phyloP scores from a whole-genome alignment of 1,140 invertebrate species.

The Bombus waltoni region DNA sequence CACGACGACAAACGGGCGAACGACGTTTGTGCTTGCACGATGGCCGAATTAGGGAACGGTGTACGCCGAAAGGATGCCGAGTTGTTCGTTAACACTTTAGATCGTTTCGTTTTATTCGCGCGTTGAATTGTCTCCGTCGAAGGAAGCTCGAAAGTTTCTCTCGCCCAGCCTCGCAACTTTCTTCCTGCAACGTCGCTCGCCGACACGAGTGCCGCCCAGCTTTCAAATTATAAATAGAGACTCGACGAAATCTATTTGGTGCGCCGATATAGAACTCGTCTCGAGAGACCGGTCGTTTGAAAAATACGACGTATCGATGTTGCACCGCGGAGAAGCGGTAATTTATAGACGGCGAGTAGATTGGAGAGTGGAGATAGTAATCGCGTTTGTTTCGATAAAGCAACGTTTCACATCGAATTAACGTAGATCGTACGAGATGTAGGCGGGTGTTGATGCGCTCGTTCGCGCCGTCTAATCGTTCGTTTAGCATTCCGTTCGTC shows the following conservation, averaged over 20 bases:
- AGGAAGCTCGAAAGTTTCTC: slow-evolving; percentile 7
- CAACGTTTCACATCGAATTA: neutral
- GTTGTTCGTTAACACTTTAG: slow-evolving; percentile 36
- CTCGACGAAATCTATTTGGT: neutral
- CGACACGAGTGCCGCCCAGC: neutral
- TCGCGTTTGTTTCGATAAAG: neutral
- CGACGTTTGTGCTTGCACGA: neutral
- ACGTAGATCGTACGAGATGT: too few species aligned
- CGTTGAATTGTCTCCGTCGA: too few species aligned
- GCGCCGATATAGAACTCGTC: neutral
- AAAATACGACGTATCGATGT: neutral
- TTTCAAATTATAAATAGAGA: slow-evolving; percentile 43
- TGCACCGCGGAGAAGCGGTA: neutral
- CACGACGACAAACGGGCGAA: neutral
- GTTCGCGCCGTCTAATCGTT: slow-evolving; percentile 20
- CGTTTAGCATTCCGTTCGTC: slow-evolving; percentile 30
- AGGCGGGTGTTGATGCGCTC: slow-evolving; percentile 2
- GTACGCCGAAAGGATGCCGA: neutral
- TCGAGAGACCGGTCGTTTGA: too few species aligned
- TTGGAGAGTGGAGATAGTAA: neutral
- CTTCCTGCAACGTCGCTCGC: neutral
- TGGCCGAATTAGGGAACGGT: neutral
- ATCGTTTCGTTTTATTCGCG: slow-evolving; percentile 7
- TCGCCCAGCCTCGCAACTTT: slow-evolving; percentile 18
- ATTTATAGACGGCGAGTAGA: neutral